Percentiles rank a stretch among this genome's conserved stretches.
Evolutionary conservation across 2,113 vertebrate genomes (phyloP).

Genomic region (Melanerpes aurifrons): DNA sequence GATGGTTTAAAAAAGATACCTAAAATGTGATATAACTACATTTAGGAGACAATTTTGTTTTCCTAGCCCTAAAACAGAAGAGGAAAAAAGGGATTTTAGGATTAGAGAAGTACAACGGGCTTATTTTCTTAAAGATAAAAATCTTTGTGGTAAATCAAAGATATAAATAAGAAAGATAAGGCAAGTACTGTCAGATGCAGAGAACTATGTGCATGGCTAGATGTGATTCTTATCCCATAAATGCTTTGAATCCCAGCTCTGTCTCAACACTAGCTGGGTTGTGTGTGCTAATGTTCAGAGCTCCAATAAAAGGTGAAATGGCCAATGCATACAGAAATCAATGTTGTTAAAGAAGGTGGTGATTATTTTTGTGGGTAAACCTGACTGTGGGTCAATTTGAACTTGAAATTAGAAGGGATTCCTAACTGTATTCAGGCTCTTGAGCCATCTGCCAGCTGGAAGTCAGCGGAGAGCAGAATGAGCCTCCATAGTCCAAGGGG

Average conservation of each 20-base stretch:
- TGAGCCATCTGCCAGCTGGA: neutral
- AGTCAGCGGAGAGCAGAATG: neutral
- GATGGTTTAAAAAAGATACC: neutral
- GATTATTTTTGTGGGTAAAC: neutral
- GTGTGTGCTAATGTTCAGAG: neutral
- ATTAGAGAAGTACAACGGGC: neutral
- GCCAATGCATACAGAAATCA: neutral
- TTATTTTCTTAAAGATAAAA: neutral
- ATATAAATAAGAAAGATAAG: neutral
- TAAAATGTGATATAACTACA: neutral
- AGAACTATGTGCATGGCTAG: neutral
- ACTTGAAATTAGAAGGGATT: neutral
- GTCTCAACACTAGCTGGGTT: neutral
- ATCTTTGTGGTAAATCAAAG: neutral
- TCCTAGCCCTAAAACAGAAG: neutral
- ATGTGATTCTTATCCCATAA: neutral
- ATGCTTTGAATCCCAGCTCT: neutral
- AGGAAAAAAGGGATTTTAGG: neutral
- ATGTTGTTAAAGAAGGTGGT: neutral
- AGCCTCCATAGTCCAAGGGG: neutral
- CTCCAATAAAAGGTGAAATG: neutral
- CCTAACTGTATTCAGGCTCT: neutral
- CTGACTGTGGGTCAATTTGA: neutral
- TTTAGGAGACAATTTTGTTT: neutral
- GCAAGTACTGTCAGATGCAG: neutral